phyloP scores from a whole-genome alignment of 2,888 invertebrate genomes.

The Amiota mariae region DNA sequence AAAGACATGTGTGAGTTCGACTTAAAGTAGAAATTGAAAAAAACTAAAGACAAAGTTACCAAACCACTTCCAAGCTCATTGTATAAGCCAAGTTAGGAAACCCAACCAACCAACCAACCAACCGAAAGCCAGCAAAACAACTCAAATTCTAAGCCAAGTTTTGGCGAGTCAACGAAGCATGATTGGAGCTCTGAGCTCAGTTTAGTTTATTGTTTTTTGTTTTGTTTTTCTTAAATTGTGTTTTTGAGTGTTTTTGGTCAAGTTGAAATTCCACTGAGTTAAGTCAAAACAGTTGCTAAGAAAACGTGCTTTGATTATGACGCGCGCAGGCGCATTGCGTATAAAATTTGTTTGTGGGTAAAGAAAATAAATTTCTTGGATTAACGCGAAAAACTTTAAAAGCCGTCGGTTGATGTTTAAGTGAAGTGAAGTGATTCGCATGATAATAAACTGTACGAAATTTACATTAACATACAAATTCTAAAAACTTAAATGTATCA shows the following conservation, averaged over 20 bases:
- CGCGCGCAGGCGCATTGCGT: conserved; percentile 58
- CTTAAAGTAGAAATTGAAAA: conserved; percentile 10
- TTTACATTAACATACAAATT: no score
- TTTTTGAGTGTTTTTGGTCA: conserved; percentile 24
- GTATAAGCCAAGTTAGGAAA: conserved; percentile 11
- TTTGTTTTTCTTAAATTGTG: not conserved
- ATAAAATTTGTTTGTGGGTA: conserved; percentile 27
- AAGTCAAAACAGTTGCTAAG: conserved; percentile 49
- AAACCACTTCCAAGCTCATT: conserved; percentile 50
- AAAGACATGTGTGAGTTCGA: conserved; percentile 14
- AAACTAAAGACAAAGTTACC: conserved; percentile 30
- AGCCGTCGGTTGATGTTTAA: conserved; percentile 3
- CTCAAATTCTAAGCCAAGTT: conserved; percentile 52
- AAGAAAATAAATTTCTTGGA: conserved; percentile 35
- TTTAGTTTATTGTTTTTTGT: not conserved
- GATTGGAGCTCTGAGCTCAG: conserved; percentile 15
- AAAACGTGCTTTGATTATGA: conserved; percentile 55
- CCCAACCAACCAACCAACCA: conserved; percentile 29
- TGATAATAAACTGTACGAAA: no score
- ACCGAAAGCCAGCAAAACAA: conserved; percentile 53
- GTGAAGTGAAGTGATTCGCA: no score
- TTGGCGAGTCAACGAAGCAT: conserved; percentile 25
- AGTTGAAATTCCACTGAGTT: not conserved
- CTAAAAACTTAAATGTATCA: no score
- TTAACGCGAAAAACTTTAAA: conserved; percentile 39